Base-by-base conservation (phyloP, 2,888 invertebrate species). In the Halocaridina rubra region DNA sequence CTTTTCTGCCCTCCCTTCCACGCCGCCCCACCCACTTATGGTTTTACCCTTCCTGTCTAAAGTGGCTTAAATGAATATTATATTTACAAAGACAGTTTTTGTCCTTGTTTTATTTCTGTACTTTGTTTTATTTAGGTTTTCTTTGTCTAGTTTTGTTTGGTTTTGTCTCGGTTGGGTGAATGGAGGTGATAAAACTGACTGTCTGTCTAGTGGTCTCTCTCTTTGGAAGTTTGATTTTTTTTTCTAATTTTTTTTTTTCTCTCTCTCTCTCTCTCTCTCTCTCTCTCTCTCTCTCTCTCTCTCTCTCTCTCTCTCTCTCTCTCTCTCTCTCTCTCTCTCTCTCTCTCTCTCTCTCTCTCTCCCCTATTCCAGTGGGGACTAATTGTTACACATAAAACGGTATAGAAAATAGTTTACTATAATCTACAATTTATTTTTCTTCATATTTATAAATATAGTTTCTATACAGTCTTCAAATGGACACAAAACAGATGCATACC, bases 211-310 rank as follows among this genome's bases (percentile, higher is more conserved):
- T 29, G 32, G 30, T 67, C 32, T 29, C 32, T 32, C 67, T 67
- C 30, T 67, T 67, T 67, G 29, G 67, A 67, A 30, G 32, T 27
- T 19, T 30, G 19, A 64, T 27, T 27, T 24, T 27, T 64, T 64
- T 27, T 64, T 19, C 8, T 67, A 22, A 16, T 67, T 30, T n/a
- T 32, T 29, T 0, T 67, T 32, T 67, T 32, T 67, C 67, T 67
- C 67, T 67, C 67, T 67, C 67, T 72, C 72, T 72, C 72, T 72
- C 72, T 72, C 72, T 72, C 32, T 33, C 72, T 33, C 33, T 30
- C 32, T 72, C 72, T 33, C 72, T 33, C 33, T 30, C 72, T 57
- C 57, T 27, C 77, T 24, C 64, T 27, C 64, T 29, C 33, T 33
- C 61, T 22, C 30, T 30, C 46, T 30, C 69, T 53, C 53, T n/a